Base-by-base conservation (phyloP, 37 sponge, comb jelly and placozoan genomes). In the Ephydatia muelleri region DNA sequence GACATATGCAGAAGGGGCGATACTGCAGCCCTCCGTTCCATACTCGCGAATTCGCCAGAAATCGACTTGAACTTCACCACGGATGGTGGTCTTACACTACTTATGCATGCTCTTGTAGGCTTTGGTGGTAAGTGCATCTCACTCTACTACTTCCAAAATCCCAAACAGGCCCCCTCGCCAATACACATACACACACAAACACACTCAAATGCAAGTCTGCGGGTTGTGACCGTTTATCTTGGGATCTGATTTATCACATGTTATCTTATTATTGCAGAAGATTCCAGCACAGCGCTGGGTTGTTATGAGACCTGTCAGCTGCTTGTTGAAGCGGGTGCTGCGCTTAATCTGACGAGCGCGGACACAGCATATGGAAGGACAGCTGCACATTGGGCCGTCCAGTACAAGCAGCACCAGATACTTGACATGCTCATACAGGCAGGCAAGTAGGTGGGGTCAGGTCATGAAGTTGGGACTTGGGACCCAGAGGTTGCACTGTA, bases 361-460 rank as follows among this genome's bases (percentile, higher is more conserved):
- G 96, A 95, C 73, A 64, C 67, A 1, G 22, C 34, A n/a, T 82
- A 95, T 43, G 96, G 96, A 6, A 65, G 96, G 22, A 92, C 96
- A 21, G 91, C 93, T 11, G 80, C 79, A 31, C 96, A 95, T 64
- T 95, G 93, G 92, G 93, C 96, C 12, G 87, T 85, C 27, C 79
- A 82, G 57, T 92, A 87, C 78, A 57, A 87, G 65, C 68, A 49
- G 29, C 82, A 86, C 26, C 93, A 92, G 40, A 81, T 95, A 38
- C 79, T 95, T 32, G 72, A 70, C 2, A 67, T 84, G 39, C 80
- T 95, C n/a, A 81, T 95, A 26, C 47, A 65, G 38, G 82, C 91
- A 64, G 94, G 94, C 89, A 65, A 48, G 85, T 57, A 8, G 47
- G 47, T 11, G 8, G 47, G 47, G 47, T 4, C 47, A 43, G 47